Evolutionary conservation across 2,797 vertebrate species (phyloP).

Genomic region (Rhadinocentrus ornatus): DNA sequence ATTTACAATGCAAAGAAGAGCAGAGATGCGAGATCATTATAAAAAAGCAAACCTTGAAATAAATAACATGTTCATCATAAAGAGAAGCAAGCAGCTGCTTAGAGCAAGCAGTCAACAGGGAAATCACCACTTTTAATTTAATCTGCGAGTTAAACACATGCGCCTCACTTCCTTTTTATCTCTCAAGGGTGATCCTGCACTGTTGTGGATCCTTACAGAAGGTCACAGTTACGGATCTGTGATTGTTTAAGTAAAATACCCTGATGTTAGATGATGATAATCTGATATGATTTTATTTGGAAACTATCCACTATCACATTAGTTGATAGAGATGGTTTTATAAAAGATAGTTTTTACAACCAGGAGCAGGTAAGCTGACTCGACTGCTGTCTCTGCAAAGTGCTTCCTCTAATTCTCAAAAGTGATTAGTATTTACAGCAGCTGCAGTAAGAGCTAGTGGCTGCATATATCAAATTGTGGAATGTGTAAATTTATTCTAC

Average conservation of each 20-base stretch:
- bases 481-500: not conserved
- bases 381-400: not conserved
- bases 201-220: constrained; percentile 48
- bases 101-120: constrained; percentile 66
- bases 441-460: not conserved
- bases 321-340: not conserved
- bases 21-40: not conserved
- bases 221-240: constrained; percentile 52
- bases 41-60: constrained; percentile 5
- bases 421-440: not conserved
- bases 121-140: constrained; percentile 77
- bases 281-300: constrained; percentile 15
- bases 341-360: not conserved
- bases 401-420: not conserved
- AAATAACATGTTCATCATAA: constrained; percentile 55
- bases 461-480: not conserved
- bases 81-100: constrained; percentile 64
- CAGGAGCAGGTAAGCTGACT: not conserved
- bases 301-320: not conserved
- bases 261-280: constrained; percentile 2
- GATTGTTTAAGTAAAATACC: constrained; percentile 29
- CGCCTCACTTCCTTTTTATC: constrained; percentile 46
- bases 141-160: constrained; percentile 70
- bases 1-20: not conserved
- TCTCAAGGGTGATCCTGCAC: constrained; percentile 43